Conservation (phyloP, 2,113 vertebrate species). For the Calyptomena viridis region DNA sequence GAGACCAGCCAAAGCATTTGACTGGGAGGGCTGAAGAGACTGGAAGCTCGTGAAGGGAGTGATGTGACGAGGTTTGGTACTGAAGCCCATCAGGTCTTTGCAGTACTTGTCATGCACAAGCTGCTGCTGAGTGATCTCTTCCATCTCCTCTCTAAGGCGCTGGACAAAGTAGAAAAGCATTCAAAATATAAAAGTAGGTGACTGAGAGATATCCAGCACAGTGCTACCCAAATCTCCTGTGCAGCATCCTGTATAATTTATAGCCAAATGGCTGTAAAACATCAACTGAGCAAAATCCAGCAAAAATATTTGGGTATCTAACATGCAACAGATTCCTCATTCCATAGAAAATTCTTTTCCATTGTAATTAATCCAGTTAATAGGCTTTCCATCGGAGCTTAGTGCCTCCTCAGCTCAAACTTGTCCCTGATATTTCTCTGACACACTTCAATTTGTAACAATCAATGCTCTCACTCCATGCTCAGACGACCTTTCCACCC, state of each 20-base stretch:
- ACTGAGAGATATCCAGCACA: background rate
- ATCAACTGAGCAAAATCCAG: background rate
- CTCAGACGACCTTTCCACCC: background rate
- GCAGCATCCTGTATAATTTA: background rate
- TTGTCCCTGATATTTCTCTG: background rate
- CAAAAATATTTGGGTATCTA: background rate
- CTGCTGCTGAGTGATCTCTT: constrained; percentile 98
- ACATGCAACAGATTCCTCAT: background rate
- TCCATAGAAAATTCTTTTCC: background rate
- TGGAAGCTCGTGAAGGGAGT: constrained; percentile 97
- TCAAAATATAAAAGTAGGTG: background rate
- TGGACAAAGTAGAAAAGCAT: constrained; percentile 23
- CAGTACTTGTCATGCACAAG: constrained; percentile 97
- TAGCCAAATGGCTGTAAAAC: background rate
- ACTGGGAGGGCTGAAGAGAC: constrained; percentile 93
- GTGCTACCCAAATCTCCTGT: background rate
- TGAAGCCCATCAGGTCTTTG: constrained; percentile 94
- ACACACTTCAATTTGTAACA: background rate
- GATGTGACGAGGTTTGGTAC: constrained; percentile 94
- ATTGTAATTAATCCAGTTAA: background rate
- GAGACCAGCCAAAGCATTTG: constrained; percentile 92
- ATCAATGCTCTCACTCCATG: background rate
- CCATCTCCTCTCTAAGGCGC: constrained; percentile 98
- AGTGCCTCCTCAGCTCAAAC: background rate
- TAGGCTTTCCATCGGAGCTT: background rate